Evolutionary conservation across 2,113 vertebrate genomes (phyloP).

Genomic region (Bungarus multicinctus): DNA sequence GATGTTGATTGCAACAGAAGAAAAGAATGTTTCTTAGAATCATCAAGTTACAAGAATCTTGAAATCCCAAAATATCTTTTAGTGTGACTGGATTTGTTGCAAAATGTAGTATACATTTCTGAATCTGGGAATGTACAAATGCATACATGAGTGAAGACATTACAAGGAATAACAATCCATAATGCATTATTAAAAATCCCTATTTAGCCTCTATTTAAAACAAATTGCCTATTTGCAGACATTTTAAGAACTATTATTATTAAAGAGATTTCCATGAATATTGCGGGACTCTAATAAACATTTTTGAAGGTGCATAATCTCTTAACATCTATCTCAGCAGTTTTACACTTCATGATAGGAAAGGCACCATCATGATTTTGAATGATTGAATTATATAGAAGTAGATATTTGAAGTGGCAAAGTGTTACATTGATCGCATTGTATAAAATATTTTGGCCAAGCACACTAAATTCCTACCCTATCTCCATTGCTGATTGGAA

Average conservation of each 20-base stretch:
- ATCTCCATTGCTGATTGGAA: neutral
- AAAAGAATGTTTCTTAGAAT: constrained; percentile 41
- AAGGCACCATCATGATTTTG: constrained; percentile 43
- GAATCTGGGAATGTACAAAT: constrained; percentile 33
- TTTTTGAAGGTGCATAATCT: constrained; percentile 49
- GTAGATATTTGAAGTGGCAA: neutral
- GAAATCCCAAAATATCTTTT: constrained; percentile 42
- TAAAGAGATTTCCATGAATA: constrained; percentile 52
- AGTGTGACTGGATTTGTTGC: constrained; percentile 11
- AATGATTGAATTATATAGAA: constrained; percentile 29
- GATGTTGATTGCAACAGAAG: constrained; percentile 44
- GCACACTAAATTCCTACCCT: neutral
- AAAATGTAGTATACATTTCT: constrained; percentile 40
- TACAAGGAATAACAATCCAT: neutral
- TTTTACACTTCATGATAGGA: constrained; percentile 49
- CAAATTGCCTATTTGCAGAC: constrained; percentile 32
- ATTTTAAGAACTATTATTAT: constrained; percentile 55
- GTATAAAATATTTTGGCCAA: neutral
- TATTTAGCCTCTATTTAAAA: constrained; percentile 14
- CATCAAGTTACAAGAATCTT: constrained; percentile 19
- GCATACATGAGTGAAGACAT: neutral
- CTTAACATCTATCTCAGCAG: constrained; percentile 48
- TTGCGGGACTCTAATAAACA: constrained; percentile 37
- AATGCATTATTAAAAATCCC: constrained; percentile 1
- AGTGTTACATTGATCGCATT: neutral